Percentiles rank a stretch among this genome's conserved stretches.
These are phyloP conservation scores for Aproaerema taeniolella DNA, from an alignment of 2,888 invertebrate species.

Conservation along the genomic window DNA sequence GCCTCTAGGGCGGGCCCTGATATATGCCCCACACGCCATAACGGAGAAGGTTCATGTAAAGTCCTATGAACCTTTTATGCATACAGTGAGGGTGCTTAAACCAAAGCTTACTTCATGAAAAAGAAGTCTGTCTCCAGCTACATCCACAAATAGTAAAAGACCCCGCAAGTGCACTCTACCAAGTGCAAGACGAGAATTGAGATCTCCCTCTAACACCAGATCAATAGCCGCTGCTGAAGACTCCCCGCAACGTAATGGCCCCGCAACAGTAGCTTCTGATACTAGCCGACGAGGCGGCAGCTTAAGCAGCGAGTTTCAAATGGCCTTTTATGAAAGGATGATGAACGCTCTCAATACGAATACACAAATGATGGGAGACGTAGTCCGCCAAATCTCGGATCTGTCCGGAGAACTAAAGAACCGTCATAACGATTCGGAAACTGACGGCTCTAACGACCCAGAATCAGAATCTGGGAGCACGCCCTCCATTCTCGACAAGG, in stretches of 20 bases:
- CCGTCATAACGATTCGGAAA: neutral
- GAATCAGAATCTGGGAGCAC: neutral
- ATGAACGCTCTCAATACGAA: neutral
- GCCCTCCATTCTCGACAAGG: neutral
- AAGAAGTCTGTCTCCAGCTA: neutral
- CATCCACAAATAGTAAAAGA: too few relatives aligned
- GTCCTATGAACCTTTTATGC: constrained; percentile 1
- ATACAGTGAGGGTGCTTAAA: constrained; percentile 2
- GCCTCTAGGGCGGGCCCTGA: constrained; percentile 10
- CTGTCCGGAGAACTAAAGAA: neutral
- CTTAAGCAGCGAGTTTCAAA: neutral
- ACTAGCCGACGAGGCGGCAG: too few relatives aligned
- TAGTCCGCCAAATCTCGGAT: neutral
- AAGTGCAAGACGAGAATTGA: too few relatives aligned
- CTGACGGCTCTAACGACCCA: neutral
- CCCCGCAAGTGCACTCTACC: too few relatives aligned
- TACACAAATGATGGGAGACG: neutral
- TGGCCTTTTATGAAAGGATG: neutral
- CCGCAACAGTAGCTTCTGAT: too few relatives aligned
- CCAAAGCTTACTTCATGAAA: neutral
- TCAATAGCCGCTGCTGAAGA: neutral
- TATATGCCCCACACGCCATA: constrained; percentile 9
- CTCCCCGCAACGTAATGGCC: neutral
- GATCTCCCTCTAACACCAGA: too few relatives aligned
- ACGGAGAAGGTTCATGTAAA: constrained; percentile 10